phyloP scores from a whole-genome alignment of 2,113 vertebrate species.

The Ovis aries region DNA sequence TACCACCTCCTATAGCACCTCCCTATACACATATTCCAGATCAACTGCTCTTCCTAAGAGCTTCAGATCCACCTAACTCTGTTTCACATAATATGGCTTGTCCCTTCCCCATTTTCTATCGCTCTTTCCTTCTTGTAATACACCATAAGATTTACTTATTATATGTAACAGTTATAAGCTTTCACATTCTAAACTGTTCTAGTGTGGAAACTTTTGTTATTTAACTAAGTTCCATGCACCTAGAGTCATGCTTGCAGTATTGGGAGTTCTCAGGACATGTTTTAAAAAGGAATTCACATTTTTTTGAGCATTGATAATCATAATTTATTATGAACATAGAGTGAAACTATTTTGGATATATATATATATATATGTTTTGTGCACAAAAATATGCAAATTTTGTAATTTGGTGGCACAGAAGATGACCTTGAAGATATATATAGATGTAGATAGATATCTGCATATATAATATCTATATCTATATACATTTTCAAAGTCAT shows the following conservation, averaged over 20 bases:
- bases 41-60: neutral
- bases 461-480: neutral
- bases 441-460: neutral
- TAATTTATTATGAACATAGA: neutral
- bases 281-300: neutral
- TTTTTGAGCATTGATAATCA: neutral
- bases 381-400: neutral
- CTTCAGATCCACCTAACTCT: neutral
- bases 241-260: neutral
- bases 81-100: neutral
- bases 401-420: neutral
- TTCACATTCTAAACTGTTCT: neutral
- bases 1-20: neutral
- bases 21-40: neutral
- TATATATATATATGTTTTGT: neutral
- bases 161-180: neutral
- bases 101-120: neutral
- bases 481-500: neutral
- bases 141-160: neutral
- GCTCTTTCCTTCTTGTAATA: neutral
- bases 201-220: neutral
- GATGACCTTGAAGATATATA: neutral
- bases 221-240: neutral
- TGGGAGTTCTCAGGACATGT: neutral
- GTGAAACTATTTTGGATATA: neutral